Evolutionary conservation across 1,140 invertebrate species (phyloP).

Genomic region (Drosophila tani): DNA sequence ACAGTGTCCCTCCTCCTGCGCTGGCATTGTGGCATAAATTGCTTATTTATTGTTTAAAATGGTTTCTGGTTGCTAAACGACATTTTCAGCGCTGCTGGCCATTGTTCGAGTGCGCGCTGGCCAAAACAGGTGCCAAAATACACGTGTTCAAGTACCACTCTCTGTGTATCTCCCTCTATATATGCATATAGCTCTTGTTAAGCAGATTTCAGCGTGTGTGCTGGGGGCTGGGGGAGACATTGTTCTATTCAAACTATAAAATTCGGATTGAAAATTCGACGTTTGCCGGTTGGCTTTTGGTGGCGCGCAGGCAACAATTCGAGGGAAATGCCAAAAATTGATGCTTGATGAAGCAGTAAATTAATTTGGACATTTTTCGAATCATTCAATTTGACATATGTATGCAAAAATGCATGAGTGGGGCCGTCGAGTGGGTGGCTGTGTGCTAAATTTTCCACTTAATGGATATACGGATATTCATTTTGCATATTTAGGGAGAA

Average conservation of each 20-base stretch:
- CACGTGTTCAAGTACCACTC: slow-evolving; percentile 25
- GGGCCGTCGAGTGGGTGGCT: not conserved
- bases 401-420: slow-evolving; percentile 16
- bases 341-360: slow-evolving; percentile 58
- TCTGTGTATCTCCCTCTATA: not conserved
- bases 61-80: slow-evolving; percentile 66
- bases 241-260: slow-evolving; percentile 46
- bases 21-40: slow-evolving; percentile 66
- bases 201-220: slow-evolving; percentile 18
- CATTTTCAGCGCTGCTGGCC: slow-evolving; percentile 56
- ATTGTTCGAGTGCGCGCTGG: slow-evolving; percentile 39
- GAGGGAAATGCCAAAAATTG: slow-evolving; percentile 44
- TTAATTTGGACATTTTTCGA: slow-evolving; percentile 53
- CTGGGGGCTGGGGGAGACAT: not conserved
- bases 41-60: slow-evolving; percentile 82
- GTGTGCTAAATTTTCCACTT: slow-evolving; percentile 20
- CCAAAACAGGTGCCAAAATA: slow-evolving; percentile 45
- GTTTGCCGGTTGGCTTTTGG: slow-evolving; percentile 20
- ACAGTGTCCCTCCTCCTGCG: too few species aligned
- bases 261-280: slow-evolving; percentile 31
- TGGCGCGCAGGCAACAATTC: slow-evolving; percentile 26
- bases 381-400: slow-evolving; percentile 29
- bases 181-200: slow-evolving; percentile 28
- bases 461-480: slow-evolving; percentile 25
- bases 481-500: slow-evolving; percentile 33